Evolutionary conservation across 1,140 invertebrate genomes (phyloP), one percentile per base, ranked within the genome.

Genomic region (Drosophila tani): DNA sequence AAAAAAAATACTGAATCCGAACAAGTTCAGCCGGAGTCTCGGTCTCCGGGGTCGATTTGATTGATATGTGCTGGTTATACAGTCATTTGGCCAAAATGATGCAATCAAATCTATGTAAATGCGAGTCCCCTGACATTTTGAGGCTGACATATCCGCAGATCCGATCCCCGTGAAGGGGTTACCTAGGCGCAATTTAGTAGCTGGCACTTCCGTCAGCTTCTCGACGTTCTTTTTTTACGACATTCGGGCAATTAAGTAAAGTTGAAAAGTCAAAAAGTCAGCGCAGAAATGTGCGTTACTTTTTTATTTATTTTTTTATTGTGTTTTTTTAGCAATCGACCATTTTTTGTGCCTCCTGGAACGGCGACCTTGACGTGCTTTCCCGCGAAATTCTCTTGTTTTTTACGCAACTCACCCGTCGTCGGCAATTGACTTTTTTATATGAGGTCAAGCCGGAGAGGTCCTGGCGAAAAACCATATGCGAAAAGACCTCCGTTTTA

Each of bases 1-100:
- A 14, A 17, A 41, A 38, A 35, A 41, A 38, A 62, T 53, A 63
- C 68, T 40, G 35, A 46, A 65, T 41, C 41, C 53, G 65, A 55
- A 70, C 55, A 50, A 69, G 64, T 69, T 55, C 40, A 55, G 41
- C 58, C 46, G 21, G 21, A 29, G 32, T 24, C 27, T 57, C 51
- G 32, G 19, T 40, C 35, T 40, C 53, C 19, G 62, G 60, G 60
- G 40, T 75, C 71, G 74, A 66, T 76, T 67, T 91, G 88, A 91
- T 91, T 91, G 88, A 91, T 91, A 82, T 91, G 88, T 91, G 81
- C 79, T 88, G 84, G 82, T 90, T 90, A 84, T 87, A 81, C 86
- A 82, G 83, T 81, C 81, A 84, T 87, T 84, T 87, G 83, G 77
- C 58, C 81, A 88, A 80, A 88, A 85, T 88, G 85, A 88, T 88